phyloP scores from a whole-genome alignment of 2,113 vertebrate genomes.

The Abramis brama region DNA sequence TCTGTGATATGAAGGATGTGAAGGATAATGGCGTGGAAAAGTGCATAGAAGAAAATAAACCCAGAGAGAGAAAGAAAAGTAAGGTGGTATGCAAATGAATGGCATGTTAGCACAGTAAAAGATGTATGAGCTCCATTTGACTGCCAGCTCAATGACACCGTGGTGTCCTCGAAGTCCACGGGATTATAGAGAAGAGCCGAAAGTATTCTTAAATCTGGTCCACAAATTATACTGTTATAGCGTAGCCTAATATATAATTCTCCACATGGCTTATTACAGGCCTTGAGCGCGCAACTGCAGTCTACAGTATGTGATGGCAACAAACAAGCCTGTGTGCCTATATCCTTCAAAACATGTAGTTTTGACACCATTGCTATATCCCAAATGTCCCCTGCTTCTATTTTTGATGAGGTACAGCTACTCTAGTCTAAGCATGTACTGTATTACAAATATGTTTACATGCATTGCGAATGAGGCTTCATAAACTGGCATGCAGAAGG shows the following conservation, averaged over 20 bases:
- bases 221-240: not conserved
- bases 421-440: not conserved
- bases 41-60: not conserved
- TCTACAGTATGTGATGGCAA: not conserved
- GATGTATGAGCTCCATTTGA: conserved; percentile 36
- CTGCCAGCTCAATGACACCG: conserved; percentile 25
- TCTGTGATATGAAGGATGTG: conserved; percentile 11
- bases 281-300: not conserved
- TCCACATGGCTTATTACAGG: not conserved
- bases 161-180: not conserved
- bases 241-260: not conserved
- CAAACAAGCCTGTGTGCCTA: not conserved
- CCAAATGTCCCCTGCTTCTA: not conserved
- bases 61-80: conserved; percentile 26
- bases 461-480: not conserved
- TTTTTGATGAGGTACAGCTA: not conserved
- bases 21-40: conserved; percentile 19
- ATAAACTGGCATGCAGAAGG: conserved; percentile 35
- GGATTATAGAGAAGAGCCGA: not conserved
- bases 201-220: not conserved
- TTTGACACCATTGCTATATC: conserved; percentile 1
- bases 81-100: not conserved
- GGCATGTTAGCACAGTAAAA: not conserved
- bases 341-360: not conserved
- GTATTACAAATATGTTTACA: not conserved